Conservation (phyloP, 2,888 invertebrate genomes). For the Noctua pronuba region DNA sequence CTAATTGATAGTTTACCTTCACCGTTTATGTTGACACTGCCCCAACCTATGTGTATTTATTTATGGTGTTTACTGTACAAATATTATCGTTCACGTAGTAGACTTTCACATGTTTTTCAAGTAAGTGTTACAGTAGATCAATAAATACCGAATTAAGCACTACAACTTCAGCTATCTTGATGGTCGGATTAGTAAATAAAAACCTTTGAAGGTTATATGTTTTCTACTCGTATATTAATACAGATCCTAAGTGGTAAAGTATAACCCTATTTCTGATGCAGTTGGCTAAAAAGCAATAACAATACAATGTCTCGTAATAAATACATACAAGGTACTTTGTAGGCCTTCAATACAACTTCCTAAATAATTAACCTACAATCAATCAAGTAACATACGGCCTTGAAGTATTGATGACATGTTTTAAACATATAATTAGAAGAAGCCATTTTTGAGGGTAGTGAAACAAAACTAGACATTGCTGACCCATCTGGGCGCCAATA, state of each 20-base stretch:
- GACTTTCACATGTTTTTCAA: background rate
- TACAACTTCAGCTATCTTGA: background rate
- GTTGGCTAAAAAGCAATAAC: background rate
- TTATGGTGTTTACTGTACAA: constrained; percentile 5
- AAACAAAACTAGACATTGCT: constrained; percentile 3
- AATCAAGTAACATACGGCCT: constrained; percentile 7
- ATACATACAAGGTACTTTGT: background rate
- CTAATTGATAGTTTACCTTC: constrained; percentile 22
- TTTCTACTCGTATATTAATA: background rate
- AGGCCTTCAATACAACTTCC: background rate
- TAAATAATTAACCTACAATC: background rate
- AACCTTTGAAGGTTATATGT: background rate
- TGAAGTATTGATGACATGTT: constrained; percentile 7
- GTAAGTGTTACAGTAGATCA: background rate
- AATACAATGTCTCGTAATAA: background rate
- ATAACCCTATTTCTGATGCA: background rate
- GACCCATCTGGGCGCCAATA: constrained; percentile 49
- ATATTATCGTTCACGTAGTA: background rate
- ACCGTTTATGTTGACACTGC: constrained; percentile 2
- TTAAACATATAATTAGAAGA: constrained; percentile 10
- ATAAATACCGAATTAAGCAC: background rate
- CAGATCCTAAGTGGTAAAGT: background rate
- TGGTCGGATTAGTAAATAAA: background rate
- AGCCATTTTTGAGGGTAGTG: background rate
- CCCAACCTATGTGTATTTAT: constrained; percentile 18